Evolutionary conservation across 2,797 vertebrate genomes (phyloP).

Genomic region (Anableps anableps): DNA sequence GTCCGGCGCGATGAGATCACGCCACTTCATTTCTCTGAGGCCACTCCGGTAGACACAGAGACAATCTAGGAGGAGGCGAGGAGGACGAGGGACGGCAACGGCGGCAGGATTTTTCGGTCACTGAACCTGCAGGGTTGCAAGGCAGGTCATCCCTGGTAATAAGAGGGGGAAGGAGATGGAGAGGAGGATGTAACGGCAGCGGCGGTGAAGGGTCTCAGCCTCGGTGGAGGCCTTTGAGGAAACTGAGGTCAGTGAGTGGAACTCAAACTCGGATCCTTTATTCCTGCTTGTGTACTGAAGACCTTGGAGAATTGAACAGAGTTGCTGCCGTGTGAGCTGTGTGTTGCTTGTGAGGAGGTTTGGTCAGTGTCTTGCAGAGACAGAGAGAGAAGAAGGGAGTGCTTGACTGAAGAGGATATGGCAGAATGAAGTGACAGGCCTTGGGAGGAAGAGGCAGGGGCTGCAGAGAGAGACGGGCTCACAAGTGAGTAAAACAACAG

Average conservation of each 20-base stretch:
- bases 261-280: slow-evolving; percentile 59
- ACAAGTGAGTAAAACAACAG: slow-evolving; percentile 65
- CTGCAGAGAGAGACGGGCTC: slow-evolving; percentile 52
- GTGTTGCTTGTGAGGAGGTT: slow-evolving; percentile 19
- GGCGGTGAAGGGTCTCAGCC: slow-evolving; percentile 39
- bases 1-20: slow-evolving; percentile 72
- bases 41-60: slow-evolving; percentile 63
- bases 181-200: slow-evolving; percentile 4
- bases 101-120: slow-evolving; percentile 65
- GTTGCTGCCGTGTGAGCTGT: slow-evolving; percentile 20
- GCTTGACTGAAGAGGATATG: slow-evolving; percentile 56
- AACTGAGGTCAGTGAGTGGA: slow-evolving; percentile 66
- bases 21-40: slow-evolving; percentile 70
- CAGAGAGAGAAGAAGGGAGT: slow-evolving; percentile 27
- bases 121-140: slow-evolving; percentile 58
- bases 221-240: slow-evolving; percentile 41
- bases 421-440: slow-evolving; percentile 64
- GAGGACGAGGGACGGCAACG: slow-evolving; percentile 39
- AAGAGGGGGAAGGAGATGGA: slow-evolving; percentile 29
- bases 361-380: slow-evolving; percentile 27
- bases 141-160: slow-evolving; percentile 66
- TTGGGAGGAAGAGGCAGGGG: slow-evolving; percentile 37
- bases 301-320: slow-evolving; percentile 42
- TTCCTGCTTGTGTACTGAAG: slow-evolving; percentile 51
- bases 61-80: slow-evolving; percentile 55